phyloP scores from a whole-genome alignment of 2,113 vertebrate genomes.

The Heterocephalus glaber region DNA sequence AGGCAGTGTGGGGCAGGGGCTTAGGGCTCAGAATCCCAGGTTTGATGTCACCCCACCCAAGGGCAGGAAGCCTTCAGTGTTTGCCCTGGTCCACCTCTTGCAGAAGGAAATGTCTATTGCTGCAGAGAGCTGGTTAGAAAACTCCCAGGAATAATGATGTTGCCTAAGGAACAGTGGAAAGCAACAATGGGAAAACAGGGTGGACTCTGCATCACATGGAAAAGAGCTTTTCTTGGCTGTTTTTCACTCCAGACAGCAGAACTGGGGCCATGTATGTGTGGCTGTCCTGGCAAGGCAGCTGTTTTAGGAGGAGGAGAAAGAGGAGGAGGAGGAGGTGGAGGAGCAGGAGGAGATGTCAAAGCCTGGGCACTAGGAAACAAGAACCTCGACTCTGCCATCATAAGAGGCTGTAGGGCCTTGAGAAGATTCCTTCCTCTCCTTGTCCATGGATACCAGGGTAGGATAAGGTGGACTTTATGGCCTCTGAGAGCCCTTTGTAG shows the following conservation, averaged over 20 bases:
- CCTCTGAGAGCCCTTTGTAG: background rate
- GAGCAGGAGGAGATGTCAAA: background rate
- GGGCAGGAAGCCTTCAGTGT: background rate
- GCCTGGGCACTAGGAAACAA: rapidly evolving
- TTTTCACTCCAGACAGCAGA: background rate
- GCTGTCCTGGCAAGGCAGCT: background rate
- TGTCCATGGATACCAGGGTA: background rate
- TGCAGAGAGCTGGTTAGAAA: background rate
- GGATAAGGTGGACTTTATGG: background rate
- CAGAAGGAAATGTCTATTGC: background rate
- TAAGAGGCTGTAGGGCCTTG: background rate
- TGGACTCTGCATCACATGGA: rapidly evolving
- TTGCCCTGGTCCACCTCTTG: background rate
- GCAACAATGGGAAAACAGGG: background rate
- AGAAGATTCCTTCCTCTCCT: background rate
- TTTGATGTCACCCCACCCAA: background rate
- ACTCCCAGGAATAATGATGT: background rate
- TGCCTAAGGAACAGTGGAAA: background rate
- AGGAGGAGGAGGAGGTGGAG: background rate
- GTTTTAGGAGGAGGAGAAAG: background rate
- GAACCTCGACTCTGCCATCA: background rate
- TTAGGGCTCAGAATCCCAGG: background rate
- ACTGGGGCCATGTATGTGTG: background rate
- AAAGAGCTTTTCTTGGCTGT: background rate
- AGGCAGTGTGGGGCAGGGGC: rapidly evolving